phyloP scores from a whole-genome alignment of 1,140 invertebrate genomes.

The Micrasema longulum region DNA sequence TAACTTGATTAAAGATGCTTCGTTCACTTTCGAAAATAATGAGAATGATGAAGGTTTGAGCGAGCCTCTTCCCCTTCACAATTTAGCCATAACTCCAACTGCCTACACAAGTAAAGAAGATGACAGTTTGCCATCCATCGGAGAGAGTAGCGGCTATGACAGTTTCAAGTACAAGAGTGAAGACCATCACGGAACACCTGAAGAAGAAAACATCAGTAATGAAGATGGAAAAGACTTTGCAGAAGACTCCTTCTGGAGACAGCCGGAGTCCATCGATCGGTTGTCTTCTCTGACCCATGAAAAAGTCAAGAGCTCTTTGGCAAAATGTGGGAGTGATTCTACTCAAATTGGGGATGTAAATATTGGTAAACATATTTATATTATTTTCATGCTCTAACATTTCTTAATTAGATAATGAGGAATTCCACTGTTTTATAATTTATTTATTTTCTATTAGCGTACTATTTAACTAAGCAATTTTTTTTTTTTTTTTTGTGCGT shows the following conservation, averaged over 20 bases:
- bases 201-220: slow-evolving; percentile 50
- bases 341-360: slow-evolving; percentile 42
- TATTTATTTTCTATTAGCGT: too few species aligned
- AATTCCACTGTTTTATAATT: too few species aligned
- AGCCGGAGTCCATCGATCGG: slow-evolving; percentile 58
- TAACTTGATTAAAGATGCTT: slow-evolving; percentile 45
- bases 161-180: slow-evolving; percentile 79
- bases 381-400: too few species aligned
- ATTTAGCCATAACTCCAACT: slow-evolving; percentile 11
- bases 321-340: slow-evolving; percentile 28
- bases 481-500: too few species aligned
- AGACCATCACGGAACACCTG: slow-evolving; percentile 60
- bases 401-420: too few species aligned
- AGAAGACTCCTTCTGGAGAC: slow-evolving; percentile 63
- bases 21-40: slow-evolving; percentile 15
- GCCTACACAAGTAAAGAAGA: slow-evolving; percentile 60
- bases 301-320: slow-evolving; percentile 9
- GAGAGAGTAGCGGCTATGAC: slow-evolving; percentile 87
- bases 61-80: slow-evolving; percentile 14
- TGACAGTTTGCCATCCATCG: slow-evolving; percentile 78
- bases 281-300: slow-evolving; percentile 6
- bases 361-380: slow-evolving; percentile 46
- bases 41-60: slow-evolving; percentile 40
- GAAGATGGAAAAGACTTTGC: slow-evolving; percentile 57
- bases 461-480: too few species aligned